Base-by-base conservation (phyloP, 2,113 vertebrate genomes). In the Gasterosteus nipponicus region DNA sequence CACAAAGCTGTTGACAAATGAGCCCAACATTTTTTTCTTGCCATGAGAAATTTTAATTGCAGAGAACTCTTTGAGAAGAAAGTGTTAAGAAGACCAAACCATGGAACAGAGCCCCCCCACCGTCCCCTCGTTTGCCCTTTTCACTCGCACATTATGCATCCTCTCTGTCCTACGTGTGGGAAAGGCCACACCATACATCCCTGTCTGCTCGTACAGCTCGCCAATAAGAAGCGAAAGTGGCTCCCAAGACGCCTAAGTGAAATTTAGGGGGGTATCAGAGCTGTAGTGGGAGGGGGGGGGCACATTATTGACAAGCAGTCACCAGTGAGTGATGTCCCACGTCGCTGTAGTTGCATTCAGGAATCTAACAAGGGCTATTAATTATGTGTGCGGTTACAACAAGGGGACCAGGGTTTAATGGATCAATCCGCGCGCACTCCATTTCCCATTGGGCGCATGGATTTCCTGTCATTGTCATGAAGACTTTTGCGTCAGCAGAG, bases 301-400 rank as follows among this genome's bases (percentile, higher is more conserved):
- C 46, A 26, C 54, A 62, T 78, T 87, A 89, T 89, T 86, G 87
- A 86, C 85, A 57, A 54, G 75, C 64, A 65, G 78, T 78, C 80
- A 60, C 69, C 51, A 14, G 10, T 88, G 87, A 91, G 60, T 86
- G 81, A 89, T 84, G 69, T 67, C 64, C 53, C 69, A 19, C 35
- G 78, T 79, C 33, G 33, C 67, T 53, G 41, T 53, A 59, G 73
- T 64, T 69, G 74, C 73, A 71, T 85, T 84, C 64, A 60, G 69
- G 77, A 77, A 89, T 88, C 89, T 85, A 89, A 89, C 91, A 90
- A 79, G 15, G 4, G 74, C 77, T 92, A 93, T 92, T 92, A 92
- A 93, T 91, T 90, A 89, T 80, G 83, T 91, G 87, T 89, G 89
- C 89, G 72, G 89, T 91, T 87, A 87, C 85, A 62, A 85, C 87